Evolutionary conservation across 2,888 invertebrate species (phyloP).

Genomic region (Empis livida): DNA sequence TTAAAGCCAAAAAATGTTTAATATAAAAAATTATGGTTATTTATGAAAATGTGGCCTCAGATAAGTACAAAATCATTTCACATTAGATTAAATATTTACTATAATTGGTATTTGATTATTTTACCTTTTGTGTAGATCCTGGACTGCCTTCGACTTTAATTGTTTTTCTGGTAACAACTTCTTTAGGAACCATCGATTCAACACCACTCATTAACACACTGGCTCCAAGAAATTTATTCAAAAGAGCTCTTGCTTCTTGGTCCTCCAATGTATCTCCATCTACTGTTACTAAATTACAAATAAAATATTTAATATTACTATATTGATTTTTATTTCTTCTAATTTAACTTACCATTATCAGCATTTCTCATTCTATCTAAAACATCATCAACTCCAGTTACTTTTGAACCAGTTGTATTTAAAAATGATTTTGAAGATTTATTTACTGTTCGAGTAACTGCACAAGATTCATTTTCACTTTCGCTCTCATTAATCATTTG

Average conservation of each 20-base stretch:
- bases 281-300: conserved; percentile 39
- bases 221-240: conserved; percentile 74
- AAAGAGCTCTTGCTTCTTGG: conserved; percentile 56
- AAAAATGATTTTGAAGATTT: conserved; percentile 46
- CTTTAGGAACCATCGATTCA: conserved; percentile 39
- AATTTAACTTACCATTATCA: conserved; percentile 43
- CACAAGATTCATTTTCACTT: conserved; percentile 20
- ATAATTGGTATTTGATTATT: conserved; percentile 4
- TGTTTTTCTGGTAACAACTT: conserved; percentile 17
- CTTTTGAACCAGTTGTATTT: conserved; percentile 50
- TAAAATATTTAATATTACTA: neutral
- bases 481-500: conserved; percentile 19
- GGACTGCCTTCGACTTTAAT: conserved; percentile 13
- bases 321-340: neutral
- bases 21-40: too few relatives aligned
- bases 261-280: conserved; percentile 55
- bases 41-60: too few relatives aligned
- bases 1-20: too few relatives aligned
- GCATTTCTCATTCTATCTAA: conserved; percentile 66
- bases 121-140: conserved; percentile 26
- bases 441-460: conserved; percentile 16
- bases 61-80: too few relatives aligned
- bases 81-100: too few relatives aligned
- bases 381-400: conserved; percentile 62
- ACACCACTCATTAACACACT: conserved; percentile 68